These are phyloP conservation scores for Meriones unguiculatus DNA, from an alignment of 2,113 vertebrate genomes.

Conservation along the genomic window DNA sequence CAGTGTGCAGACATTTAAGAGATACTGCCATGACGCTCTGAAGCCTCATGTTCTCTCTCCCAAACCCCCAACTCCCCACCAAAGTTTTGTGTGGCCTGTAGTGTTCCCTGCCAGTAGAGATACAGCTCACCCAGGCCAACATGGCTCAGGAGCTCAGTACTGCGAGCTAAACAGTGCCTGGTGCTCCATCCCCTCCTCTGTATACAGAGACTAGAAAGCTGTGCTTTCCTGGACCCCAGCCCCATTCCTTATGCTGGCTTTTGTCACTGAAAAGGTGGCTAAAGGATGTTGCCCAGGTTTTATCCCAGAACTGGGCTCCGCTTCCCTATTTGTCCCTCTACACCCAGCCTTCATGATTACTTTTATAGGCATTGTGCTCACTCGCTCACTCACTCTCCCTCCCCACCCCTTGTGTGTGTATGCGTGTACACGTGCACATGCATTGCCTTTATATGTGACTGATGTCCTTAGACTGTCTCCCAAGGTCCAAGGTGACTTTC, in stretches of 20 bases:
- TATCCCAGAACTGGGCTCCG: background rate
- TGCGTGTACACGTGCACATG: accelerated
- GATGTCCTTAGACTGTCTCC: background rate
- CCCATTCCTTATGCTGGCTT: background rate
- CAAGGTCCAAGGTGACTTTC: background rate
- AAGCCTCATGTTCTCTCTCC: too few species aligned
- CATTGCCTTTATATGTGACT: background rate
- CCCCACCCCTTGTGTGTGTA: background rate
- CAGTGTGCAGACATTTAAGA: background rate
- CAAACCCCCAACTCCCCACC: background rate
- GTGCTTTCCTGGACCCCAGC: accelerated
- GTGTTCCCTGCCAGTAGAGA: background rate
- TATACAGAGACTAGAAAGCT: background rate
- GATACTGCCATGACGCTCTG: background rate
- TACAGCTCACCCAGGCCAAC: background rate
- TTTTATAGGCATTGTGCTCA: accelerated
- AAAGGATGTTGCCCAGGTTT: background rate
- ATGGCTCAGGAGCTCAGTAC: accelerated
- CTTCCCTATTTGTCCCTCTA: accelerated
- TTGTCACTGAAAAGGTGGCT: background rate
- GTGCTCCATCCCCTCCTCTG: accelerated
- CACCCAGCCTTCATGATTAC: accelerated
- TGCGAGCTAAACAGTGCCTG: accelerated
- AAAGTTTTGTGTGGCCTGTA: accelerated
- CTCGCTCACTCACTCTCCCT: background rate